A percentile compares a stretch with the other conserved stretches of the same genome.
Conservation (phyloP, 2,797 vertebrate species). For the Anguilla pacifica region DNA sequence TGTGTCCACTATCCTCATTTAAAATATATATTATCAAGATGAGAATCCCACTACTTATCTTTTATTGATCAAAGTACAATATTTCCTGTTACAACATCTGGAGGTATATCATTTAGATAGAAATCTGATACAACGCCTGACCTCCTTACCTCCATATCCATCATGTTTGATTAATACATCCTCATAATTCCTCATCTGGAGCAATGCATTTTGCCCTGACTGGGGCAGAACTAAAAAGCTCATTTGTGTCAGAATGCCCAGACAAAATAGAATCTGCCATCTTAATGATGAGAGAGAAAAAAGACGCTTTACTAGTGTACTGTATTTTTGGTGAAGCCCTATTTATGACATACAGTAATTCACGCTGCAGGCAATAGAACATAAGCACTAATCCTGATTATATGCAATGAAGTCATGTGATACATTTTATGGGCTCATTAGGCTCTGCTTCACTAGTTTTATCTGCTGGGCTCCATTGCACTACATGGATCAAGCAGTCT, state of each 20-base stretch:
- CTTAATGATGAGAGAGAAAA: not conserved
- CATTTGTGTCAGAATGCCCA: not conserved
- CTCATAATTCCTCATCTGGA: not conserved
- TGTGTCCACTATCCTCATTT: not conserved
- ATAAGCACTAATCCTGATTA: constrained; percentile 13
- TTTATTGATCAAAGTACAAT: not conserved
- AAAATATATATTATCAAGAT: not conserved
- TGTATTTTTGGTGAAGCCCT: not conserved
- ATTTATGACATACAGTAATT: constrained; percentile 2
- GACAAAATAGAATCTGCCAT: not conserved
- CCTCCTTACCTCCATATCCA: not conserved
- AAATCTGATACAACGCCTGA: not conserved
- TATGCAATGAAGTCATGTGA: constrained; percentile 18
- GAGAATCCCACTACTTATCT: not conserved
- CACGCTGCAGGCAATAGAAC: constrained; percentile 3
- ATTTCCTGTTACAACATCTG: constrained; percentile 4
- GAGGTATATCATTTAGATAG: constrained; percentile 9
- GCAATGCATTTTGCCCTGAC: not conserved
- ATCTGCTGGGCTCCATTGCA: not conserved
- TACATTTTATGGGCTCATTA: constrained; percentile 25
- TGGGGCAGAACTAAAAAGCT: not conserved
- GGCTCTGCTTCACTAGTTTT: not conserved
- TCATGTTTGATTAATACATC: not conserved
- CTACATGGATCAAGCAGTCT: not conserved
- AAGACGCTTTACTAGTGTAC: not conserved